Conservation (phyloP, 2,113 vertebrate species). For the Antennarius striatus region DNA sequence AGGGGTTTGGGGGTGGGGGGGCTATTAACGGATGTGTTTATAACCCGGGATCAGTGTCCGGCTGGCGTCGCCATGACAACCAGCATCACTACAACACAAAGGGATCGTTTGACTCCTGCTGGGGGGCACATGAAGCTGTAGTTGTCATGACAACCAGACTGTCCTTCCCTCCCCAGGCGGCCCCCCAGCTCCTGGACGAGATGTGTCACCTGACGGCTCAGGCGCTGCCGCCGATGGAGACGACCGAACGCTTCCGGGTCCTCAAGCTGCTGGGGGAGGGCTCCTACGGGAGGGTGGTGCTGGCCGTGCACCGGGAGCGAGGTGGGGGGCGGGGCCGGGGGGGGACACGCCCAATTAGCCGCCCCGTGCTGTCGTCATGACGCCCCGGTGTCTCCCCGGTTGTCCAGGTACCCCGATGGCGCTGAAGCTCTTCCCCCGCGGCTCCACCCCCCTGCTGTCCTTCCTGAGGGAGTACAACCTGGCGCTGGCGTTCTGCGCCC, state of each 20-base stretch:
- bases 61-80: conserved; percentile 38
- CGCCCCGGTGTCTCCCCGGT: not conserved
- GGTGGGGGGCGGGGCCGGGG: conserved; percentile 61
- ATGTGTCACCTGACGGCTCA: conserved; percentile 80
- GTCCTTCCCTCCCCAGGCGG: conserved; percentile 44
- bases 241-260: conserved; percentile 79
- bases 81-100: not conserved
- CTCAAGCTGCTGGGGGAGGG: conserved; percentile 85
- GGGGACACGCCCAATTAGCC: too few relatives aligned
- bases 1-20: conserved; percentile 8
- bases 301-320: conserved; percentile 81
- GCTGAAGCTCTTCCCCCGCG: conserved; percentile 85
- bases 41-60: conserved; percentile 13
- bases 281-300: conserved; percentile 85
- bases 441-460: conserved; percentile 71
- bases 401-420: conserved; percentile 80
- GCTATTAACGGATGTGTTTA: conserved; percentile 73
- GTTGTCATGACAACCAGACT: too few relatives aligned
- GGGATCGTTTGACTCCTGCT: not conserved
- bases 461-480: conserved; percentile 89
- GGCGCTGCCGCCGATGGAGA: conserved; percentile 71
- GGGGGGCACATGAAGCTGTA: too few relatives aligned
- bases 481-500: conserved; percentile 84
- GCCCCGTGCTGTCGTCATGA: too few relatives aligned
- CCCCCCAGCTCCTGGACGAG: conserved; percentile 78